Base-by-base conservation (phyloP, 2,113 vertebrate species). In the Nyctibius bracteatus region DNA sequence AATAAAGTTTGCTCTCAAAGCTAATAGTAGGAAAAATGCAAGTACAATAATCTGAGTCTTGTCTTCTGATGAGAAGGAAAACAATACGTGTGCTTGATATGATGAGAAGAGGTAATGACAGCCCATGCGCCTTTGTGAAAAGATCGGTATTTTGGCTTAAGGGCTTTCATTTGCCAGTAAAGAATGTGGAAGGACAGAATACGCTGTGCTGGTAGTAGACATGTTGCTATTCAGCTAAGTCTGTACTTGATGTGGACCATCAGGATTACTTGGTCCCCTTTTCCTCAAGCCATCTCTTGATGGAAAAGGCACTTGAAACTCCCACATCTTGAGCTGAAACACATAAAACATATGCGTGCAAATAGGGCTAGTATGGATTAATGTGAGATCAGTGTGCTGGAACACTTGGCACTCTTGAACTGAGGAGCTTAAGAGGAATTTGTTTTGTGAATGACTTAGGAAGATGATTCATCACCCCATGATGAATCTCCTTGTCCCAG, bases 381-480 rank as follows among this genome's bases (percentile, higher is more conserved):
- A 80, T 97, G 92, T 83, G 49, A 89, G 54, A 89, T 61, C 43
- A 66, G 74, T 1, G 1, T 88, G 39, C 74, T 93, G 66, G 41
- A 82, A 87, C 80, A 23, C 47, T 78, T 88, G 72, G 57, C 46
- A 44, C 15, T 90, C 19, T 62, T 86, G 5, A 86, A 43, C 78
- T 5, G 4, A 75, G 54, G 31, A 81, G 27, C 92, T 92, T 73
- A 83, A 91, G 72, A 39, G 46, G 54, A 65, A 37, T 81, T 58
- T 84, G 8, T 78, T 87, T 90, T 81, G 71, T 86, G 79, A 85
- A 85, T 78, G 43, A 82, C 49, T 91, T 82, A 31, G 54, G 70
- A 85, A 83, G 58, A 33, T 96, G 92, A 97, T 88, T 96, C 78
- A 73, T 74, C 57, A 39, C 33, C 67, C 63, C 37, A 37, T 92